These are phyloP conservation scores for Trissoscelio sp. DNA, from an alignment of 2,888 invertebrate species.

Conservation along the genomic window DNA sequence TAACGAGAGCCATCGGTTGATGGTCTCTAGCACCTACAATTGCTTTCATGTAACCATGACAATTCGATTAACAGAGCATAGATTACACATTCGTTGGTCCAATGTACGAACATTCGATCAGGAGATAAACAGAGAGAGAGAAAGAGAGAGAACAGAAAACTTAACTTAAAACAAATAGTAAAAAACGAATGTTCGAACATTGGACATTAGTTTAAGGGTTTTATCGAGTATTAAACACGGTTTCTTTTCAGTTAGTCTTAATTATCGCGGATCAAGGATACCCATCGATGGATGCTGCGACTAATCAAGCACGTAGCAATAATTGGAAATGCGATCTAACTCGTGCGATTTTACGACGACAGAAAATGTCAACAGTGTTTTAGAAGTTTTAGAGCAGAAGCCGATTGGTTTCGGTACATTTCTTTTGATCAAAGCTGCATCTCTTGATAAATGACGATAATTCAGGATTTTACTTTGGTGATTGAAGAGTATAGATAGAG, in stretches of 20 bases:
- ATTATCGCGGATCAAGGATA: slow-evolving; percentile 16
- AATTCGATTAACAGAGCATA: neutral
- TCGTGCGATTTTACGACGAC: slow-evolving; percentile 36
- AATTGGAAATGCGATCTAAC: slow-evolving; percentile 46
- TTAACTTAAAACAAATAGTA: slow-evolving; percentile 5
- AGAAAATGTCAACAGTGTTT: slow-evolving; percentile 37
- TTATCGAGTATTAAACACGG: neutral
- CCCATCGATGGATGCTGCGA: slow-evolving; percentile 24
- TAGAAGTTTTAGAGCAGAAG: slow-evolving; percentile 12
- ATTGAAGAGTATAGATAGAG: no score
- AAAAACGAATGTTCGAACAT: slow-evolving; percentile 32
- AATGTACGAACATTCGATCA: slow-evolving; percentile 36
- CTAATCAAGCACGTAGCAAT: slow-evolving; percentile 43
- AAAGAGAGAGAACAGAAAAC: neutral
- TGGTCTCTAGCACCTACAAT: slow-evolving; percentile 65
- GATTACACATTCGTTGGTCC: slow-evolving; percentile 46
- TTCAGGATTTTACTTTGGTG: neutral
- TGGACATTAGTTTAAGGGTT: neutral
- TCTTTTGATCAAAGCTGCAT: neutral
- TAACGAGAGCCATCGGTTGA: slow-evolving; percentile 52
- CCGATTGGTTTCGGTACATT: neutral
- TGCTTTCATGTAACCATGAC: neutral
- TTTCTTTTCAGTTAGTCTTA: slow-evolving; percentile 3
- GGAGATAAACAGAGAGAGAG: neutral
- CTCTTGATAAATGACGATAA: neutral